Base-by-base conservation (phyloP, 2,888 invertebrate genomes). In the Athalia circularis region DNA sequence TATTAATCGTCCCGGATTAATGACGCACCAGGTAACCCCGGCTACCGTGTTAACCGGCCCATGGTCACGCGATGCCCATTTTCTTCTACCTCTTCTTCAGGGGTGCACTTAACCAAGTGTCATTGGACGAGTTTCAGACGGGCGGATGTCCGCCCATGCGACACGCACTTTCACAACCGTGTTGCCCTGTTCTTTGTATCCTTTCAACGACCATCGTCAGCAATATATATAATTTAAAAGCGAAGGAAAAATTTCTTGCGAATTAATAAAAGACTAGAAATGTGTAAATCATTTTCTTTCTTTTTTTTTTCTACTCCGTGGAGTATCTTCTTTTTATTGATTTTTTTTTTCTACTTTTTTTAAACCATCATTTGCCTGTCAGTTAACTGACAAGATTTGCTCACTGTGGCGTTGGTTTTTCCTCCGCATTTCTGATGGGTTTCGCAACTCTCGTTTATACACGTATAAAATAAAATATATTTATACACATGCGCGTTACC, bases 1-100 rank as follows among this genome's bases (percentile, higher is more conserved):
- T 85, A 84, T 86, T 86, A 87, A 86, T 86, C 84, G 84, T 82
- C 29, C 74, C 68, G 75, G 82, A 79, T 83, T 86, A 86, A 86
- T 86, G 85, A 86, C 83, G 74, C 3, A 7, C 74, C 76, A 8
- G 47, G 3, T 65, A 59, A 77, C 67, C 59, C 79, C 65, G 80
- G 79, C 83, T 80, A 82, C 80, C 81, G 79, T 79, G 75, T 80
- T 29, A 29, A 80, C 57, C 64, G 75, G 70, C 79, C 74, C 80
- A 76, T 81, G 83, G 87, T 87, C 87, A 87, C 87, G 87, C 87
- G 85, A 87, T 86, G 83, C 2, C 29, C 29, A 29, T 29, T 29
- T 29, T 29, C 29, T 29, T 29, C 77, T 84, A 87, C 15, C 9
- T n/a, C 48, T 64, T 62, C 29, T 29, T 62, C 62, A 13, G 75